Conservation (phyloP, 2,797 vertebrate species). For the Merluccius polli region DNA sequence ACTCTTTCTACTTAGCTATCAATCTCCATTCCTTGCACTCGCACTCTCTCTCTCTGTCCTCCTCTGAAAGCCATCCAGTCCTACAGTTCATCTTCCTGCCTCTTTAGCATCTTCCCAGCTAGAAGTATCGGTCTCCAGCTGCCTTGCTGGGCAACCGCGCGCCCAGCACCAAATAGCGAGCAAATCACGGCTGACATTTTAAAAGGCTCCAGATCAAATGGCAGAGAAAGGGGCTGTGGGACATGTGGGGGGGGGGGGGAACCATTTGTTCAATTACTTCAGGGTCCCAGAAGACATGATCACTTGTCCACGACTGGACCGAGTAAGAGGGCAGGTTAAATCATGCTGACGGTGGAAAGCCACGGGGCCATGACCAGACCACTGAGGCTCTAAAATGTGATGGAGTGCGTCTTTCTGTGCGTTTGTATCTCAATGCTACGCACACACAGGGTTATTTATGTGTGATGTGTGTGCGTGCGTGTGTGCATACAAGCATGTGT, state of each 20-base stretch:
- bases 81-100: slow-evolving; percentile 46
- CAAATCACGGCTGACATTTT: slow-evolving; percentile 76
- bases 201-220: slow-evolving; percentile 71
- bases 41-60: slow-evolving; percentile 43
- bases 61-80: slow-evolving; percentile 18
- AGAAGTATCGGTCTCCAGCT: slow-evolving; percentile 52
- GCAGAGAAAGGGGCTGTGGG: slow-evolving; percentile 51
- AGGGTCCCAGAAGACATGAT: too few species aligned
- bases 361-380: too few species aligned
- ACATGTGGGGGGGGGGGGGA: background rate
- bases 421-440: too few species aligned
- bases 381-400: too few species aligned
- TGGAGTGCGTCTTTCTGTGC: too few species aligned
- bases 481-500: too few species aligned
- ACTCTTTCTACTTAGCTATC: background rate
- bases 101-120: slow-evolving; percentile 36
- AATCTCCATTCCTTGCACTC: slow-evolving; percentile 23
- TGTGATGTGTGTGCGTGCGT: too few species aligned
- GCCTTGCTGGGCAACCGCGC: slow-evolving; percentile 53
- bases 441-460: too few species aligned
- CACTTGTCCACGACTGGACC: too few species aligned
- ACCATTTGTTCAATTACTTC: too few species aligned
- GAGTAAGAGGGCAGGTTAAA: too few species aligned
- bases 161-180: slow-evolving; percentile 54
- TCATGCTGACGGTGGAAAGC: too few species aligned